A percentile compares a stretch with the other conserved stretches of the same genome.
Conservation (phyloP, 2,797 vertebrate species). For the Zenarchopterus dispar region DNA sequence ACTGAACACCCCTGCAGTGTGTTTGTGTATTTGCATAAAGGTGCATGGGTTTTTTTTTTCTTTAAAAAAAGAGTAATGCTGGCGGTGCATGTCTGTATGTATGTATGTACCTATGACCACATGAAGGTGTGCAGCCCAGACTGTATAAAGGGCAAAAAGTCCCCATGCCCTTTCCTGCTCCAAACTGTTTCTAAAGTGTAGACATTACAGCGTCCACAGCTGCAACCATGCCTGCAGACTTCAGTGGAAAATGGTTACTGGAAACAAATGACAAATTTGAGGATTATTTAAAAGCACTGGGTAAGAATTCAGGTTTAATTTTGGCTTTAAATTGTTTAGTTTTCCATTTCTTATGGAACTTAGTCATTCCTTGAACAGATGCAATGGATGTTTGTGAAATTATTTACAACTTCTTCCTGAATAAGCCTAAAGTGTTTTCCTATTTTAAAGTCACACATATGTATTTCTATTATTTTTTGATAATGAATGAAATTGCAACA, state of each 20-base stretch:
- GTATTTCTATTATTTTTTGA: neutral
- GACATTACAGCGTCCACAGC: conserved; percentile 17
- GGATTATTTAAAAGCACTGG: conserved; percentile 89
- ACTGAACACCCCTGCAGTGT: conserved; percentile 3
- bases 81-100: neutral
- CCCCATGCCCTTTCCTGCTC: conserved; percentile 33
- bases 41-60: no score
- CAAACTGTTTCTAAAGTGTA: conserved; percentile 44
- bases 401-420: neutral
- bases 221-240: conserved; percentile 86
- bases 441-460: no score
- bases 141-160: conserved; percentile 47
- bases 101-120: conserved; percentile 23
- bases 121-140: conserved; percentile 35
- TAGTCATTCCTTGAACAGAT: neutral
- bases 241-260: conserved; percentile 92
- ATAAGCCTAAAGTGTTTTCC: neutral
- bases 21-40: conserved; percentile 1
- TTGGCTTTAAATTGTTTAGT: neutral
- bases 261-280: conserved; percentile 90
- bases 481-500: neutral
- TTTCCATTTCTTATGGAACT: conserved; percentile 2
- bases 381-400: neutral
- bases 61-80: neutral
- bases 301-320: conserved; percentile 76